Percentiles rank a stretch among this genome's conserved stretches.
These are phyloP conservation scores for Apamea anceps DNA, from an alignment of 2,888 invertebrate species.

Conservation along the genomic window DNA sequence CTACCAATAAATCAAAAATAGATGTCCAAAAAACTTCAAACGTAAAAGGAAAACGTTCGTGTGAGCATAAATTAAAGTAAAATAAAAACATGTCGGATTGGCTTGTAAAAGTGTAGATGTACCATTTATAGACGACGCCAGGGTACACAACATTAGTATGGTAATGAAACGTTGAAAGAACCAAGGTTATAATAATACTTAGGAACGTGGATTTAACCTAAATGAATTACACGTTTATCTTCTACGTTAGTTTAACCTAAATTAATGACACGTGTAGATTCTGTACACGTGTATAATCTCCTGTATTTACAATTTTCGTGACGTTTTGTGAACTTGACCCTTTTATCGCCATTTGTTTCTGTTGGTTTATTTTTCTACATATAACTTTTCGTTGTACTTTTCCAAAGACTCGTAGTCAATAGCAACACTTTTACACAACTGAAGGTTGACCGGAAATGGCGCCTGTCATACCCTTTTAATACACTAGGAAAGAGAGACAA, in stretches of 20 bases:
- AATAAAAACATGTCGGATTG: constrained; percentile 46
- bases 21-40: constrained; percentile 20
- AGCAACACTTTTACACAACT: background rate
- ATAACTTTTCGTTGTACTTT: background rate
- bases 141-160: constrained; percentile 28
- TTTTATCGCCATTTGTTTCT: background rate
- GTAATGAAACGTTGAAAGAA: constrained; percentile 42
- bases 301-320: background rate
- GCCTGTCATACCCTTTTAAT: background rate
- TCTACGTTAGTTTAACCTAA: background rate
- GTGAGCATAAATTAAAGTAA: constrained; percentile 31
- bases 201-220: constrained; percentile 9
- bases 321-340: background rate
- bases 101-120: constrained; percentile 32
- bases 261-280: background rate
- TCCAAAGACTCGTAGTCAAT: background rate
- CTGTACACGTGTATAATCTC: background rate
- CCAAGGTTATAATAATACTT: constrained; percentile 38
- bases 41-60: constrained; percentile 12
- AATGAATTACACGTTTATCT: constrained; percentile 1
- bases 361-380: background rate
- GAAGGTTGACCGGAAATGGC: background rate
- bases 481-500: background rate
- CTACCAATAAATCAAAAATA: constrained; percentile 34
- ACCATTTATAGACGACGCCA: constrained; percentile 36